Evolutionary conservation across 2,797 vertebrate genomes (phyloP), one percentile per base, ranked within the genome.

Genomic region (Acridotheres tristis): DNA sequence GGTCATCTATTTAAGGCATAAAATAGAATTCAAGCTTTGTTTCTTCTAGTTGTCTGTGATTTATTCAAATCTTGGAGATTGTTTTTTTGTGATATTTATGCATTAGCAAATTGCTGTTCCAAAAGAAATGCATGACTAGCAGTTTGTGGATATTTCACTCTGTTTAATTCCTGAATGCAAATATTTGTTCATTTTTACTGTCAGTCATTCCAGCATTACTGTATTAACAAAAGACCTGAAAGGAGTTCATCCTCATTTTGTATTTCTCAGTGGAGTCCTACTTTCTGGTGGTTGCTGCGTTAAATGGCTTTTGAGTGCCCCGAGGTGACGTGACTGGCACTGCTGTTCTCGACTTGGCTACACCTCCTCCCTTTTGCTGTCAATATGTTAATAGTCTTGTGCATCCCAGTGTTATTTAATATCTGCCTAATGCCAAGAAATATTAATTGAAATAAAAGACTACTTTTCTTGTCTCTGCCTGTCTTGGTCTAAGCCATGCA

Each of bases 1-100:
- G 96, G 94, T 96, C 96, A 96, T 79, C 73, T 98, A 97, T 98
- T 98, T 98, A 97, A 98, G 94, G 96, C 97, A 96, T 97, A 96
- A 86, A 88, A 69, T 93, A 94, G 95, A 97, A 93, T 91, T 90
- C 13, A 48, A 92, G 95, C 97, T 93, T 97, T 88, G 95, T 96
- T 95, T 93, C 96, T 97, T 95, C 95, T 94, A 85, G 95, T 94
- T 4, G 95, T 97, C 96, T 89, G 96, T 97, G 96, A 95, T 93
- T 88, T 95, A 93, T 84, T 96, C 30, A 75, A 78, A 95, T 90
- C 95, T 90, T 96, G 95, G 81, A 97, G 94, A 94, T 93, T 93
- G 93, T 83, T 97, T 91, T 85, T 85, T 88, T 79, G 97, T 98
- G 97, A 96, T 98, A 96, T 97, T 96, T 97, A 96, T 97, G 96